Conservation (phyloP, 2,113 vertebrate species). For the Ptyas mucosa region DNA sequence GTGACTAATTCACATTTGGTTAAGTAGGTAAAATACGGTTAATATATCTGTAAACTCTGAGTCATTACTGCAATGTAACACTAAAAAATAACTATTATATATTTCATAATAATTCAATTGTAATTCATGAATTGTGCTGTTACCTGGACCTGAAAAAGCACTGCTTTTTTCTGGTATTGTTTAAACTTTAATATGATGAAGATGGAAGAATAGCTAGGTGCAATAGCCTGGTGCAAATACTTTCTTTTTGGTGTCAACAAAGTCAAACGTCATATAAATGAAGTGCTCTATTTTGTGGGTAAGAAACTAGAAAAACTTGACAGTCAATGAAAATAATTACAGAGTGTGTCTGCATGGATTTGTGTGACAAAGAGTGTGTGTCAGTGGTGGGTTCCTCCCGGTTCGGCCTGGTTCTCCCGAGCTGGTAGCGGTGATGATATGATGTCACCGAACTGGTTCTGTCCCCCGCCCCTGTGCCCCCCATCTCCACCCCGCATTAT, state of each 20-base stretch:
- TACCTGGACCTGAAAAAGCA: background rate
- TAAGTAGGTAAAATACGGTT: background rate
- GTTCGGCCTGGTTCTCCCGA: too few species aligned
- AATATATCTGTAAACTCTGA: background rate
- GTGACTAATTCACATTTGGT: background rate
- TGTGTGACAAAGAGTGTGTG: background rate
- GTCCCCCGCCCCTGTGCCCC: too few species aligned
- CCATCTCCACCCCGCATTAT: too few species aligned
- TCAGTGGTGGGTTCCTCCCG: too few species aligned
- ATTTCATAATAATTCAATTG: background rate
- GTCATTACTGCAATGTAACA: background rate
- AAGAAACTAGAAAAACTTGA: background rate
- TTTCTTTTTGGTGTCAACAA: background rate
- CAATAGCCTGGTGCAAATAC: background rate
- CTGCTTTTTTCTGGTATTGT: constrained; percentile 12
- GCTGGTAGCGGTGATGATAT: too few species aligned
- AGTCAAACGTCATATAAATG: background rate
- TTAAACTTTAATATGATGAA: constrained; percentile 17
- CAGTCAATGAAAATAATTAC: background rate
- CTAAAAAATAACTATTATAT: background rate
- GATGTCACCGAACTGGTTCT: too few species aligned
- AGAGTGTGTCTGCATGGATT: background rate
- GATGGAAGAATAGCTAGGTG: background rate
- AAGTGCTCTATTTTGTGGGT: background rate
- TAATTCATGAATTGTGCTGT: background rate